Conservation (phyloP, 2,888 invertebrate genomes). For the Philhelius pedissequus region DNA sequence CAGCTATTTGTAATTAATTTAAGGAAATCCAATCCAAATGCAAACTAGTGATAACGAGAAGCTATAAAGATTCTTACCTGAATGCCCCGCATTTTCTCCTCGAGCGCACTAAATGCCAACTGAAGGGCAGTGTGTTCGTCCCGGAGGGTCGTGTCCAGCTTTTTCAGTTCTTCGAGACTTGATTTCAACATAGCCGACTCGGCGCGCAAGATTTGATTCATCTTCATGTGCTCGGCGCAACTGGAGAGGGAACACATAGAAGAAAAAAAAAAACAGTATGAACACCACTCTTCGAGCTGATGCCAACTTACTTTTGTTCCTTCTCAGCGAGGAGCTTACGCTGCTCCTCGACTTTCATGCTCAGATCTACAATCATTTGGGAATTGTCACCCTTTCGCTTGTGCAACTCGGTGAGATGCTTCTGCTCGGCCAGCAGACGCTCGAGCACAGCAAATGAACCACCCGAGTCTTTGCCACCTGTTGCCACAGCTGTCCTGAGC, state of each 20-base stretch:
- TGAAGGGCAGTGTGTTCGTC: slow-evolving; percentile 98
- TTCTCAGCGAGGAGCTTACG: slow-evolving; percentile 87
- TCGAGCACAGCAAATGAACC: slow-evolving; percentile 87
- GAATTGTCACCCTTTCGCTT: slow-evolving; percentile 94
- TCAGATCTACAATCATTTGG: slow-evolving; percentile 94
- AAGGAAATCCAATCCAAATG: not conserved
- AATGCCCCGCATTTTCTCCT: slow-evolving; percentile 91
- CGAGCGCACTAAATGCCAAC: slow-evolving; percentile 92
- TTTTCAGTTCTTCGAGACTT: slow-evolving; percentile 87
- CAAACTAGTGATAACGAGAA: not conserved
- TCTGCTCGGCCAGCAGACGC: slow-evolving; percentile 91
- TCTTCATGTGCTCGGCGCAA: slow-evolving; percentile 84
- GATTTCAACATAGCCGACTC: slow-evolving; percentile 87
- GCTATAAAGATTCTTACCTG: slow-evolving; percentile 81
- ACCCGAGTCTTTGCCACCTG: slow-evolving; percentile 74
- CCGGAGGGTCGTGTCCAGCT: slow-evolving; percentile 90
- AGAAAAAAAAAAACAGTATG: not conserved
- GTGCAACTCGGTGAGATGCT: slow-evolving; percentile 94
- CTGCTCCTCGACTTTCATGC: slow-evolving; percentile 90
- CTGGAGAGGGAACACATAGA: slow-evolving; percentile 77
- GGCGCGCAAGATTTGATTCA: slow-evolving; percentile 84
- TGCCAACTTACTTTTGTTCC: slow-evolving; percentile 83
- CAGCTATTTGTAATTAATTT: slow-evolving; percentile 2
- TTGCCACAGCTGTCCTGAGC: slow-evolving; percentile 82
- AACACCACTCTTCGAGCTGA: not conserved